phyloP scores from a whole-genome alignment of 1,140 invertebrate species.

The Platorchestia sp. region DNA sequence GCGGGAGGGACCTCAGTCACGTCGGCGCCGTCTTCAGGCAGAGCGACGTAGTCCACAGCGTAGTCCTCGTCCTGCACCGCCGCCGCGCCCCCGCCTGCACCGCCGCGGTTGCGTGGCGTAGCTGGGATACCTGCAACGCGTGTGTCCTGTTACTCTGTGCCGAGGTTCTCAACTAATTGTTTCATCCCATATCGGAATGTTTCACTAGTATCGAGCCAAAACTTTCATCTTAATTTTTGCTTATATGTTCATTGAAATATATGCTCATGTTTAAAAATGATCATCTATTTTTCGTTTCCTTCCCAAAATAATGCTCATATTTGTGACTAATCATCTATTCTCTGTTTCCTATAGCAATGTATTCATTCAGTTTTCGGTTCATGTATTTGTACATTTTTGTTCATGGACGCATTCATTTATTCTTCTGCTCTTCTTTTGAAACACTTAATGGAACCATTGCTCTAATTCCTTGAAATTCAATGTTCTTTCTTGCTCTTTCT shows the following conservation, averaged over 20 bases:
- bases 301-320: not conserved
- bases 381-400: too few species aligned
- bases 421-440: too few species aligned
- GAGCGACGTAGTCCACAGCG: not conserved
- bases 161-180: not conserved
- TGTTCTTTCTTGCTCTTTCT: too few species aligned
- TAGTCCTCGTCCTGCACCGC: not conserved
- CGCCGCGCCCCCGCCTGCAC: not conserved
- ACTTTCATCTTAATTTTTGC: not conserved
- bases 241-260: not conserved
- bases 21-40: not conserved
- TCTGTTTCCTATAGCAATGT: too few species aligned
- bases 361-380: too few species aligned
- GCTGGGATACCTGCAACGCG: not conserved
- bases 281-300: not conserved
- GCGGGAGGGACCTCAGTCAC: not conserved
- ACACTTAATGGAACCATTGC: too few species aligned
- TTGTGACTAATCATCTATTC: too few species aligned
- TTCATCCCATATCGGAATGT: too few species aligned
- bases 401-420: too few species aligned
- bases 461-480: too few species aligned
- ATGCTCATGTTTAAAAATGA: not conserved
- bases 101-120: not conserved
- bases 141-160: too few species aligned
- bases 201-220: not conserved